Conservation (phyloP, 2,797 vertebrate species). For the Gadopsis marmoratus region DNA sequence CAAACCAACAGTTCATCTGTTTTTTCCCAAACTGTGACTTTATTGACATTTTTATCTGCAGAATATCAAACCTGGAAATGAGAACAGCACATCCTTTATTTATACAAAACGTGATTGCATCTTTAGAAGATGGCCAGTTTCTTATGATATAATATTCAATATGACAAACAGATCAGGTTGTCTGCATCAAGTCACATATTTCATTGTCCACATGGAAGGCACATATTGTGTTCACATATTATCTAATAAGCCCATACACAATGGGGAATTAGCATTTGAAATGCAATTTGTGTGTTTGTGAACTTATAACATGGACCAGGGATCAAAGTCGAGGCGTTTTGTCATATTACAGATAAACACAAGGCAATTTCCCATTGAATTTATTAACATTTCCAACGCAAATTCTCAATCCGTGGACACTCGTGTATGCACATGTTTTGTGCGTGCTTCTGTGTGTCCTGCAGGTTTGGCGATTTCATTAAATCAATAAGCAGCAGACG, state of each 20-base stretch:
- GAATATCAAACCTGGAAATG: conserved; percentile 42
- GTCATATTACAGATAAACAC: conserved; percentile 79
- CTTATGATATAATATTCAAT: conserved; percentile 50
- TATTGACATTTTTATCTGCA: conserved; percentile 58
- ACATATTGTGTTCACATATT: conserved; percentile 62
- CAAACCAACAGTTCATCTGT: conserved; percentile 44
- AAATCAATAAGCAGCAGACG: conserved; percentile 64
- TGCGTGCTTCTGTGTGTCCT: conserved; percentile 26
- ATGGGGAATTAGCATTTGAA: conserved; percentile 77
- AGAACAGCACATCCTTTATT: conserved; percentile 57
- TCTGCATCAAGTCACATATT: conserved; percentile 44
- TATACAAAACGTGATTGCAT: conserved; percentile 43
- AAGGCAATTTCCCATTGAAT: conserved; percentile 77
- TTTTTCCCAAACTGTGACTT: conserved; percentile 38
- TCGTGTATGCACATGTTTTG: neutral
- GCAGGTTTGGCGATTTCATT: conserved; percentile 61
- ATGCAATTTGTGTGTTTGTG: conserved; percentile 74
- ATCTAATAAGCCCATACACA: conserved; percentile 72
- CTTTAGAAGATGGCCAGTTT: conserved; percentile 42
- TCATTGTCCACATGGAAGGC: conserved; percentile 62
- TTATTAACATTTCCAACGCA: conserved; percentile 78
- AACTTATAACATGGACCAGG: conserved; percentile 61
- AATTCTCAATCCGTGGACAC: conserved; percentile 37
- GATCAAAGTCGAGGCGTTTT: conserved; percentile 75
- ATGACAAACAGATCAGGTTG: conserved; percentile 52